Base-by-base conservation (phyloP, 1,140 invertebrate species). In the Drosophila pallidifrons region DNA sequence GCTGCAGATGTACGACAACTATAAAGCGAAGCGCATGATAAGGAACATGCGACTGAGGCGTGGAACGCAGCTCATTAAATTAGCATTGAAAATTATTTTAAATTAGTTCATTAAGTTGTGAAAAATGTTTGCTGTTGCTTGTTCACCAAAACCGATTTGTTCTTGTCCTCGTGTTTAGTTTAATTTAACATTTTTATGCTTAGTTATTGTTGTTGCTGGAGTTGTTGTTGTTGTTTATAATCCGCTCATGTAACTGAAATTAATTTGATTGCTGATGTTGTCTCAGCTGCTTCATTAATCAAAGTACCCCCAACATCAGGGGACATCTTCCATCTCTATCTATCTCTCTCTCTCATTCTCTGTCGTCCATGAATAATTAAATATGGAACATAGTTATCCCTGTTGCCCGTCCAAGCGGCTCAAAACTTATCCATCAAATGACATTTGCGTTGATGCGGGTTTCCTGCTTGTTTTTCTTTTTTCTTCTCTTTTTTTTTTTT, bases 191-290 rank as follows among this genome's bases (percentile, higher is more conserved):
- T 51, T 20, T 64, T 32, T 67, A 52, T 45, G 41, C n/a, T 45
- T 7, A 25, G 20, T 10, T 25, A 41, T 28, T 11, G 10, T 77
- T 64, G 16, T 75, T 66, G 49, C 63, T 75, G 61, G 7, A 41
- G 41, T 55, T 65, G 45, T 30, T 47, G 32, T 30, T 70, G 52
- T 51, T 79, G 65, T 69, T 25, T 25, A 77, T 88, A 89, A 80
- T 88, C 83, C 85, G 80, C 85, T 89, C 85, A 78, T 89, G 78
- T 85, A 83, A 89, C 81, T 89, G 78, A 89, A 88, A 89, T 88
- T 89, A 88, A 89, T 89, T 88, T 88, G 85, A 89, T 88, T 88
- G 85, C 80, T 88, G 83, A 85, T 88, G 85, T 88, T 88, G 85
- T 83, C 85, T 89, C 85, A 89, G 81, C 85, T 88, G 85, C 85